These are phyloP conservation scores for Brachionichthys hirsutus DNA, from an alignment of 2,113 vertebrate species.

Conservation along the genomic window DNA sequence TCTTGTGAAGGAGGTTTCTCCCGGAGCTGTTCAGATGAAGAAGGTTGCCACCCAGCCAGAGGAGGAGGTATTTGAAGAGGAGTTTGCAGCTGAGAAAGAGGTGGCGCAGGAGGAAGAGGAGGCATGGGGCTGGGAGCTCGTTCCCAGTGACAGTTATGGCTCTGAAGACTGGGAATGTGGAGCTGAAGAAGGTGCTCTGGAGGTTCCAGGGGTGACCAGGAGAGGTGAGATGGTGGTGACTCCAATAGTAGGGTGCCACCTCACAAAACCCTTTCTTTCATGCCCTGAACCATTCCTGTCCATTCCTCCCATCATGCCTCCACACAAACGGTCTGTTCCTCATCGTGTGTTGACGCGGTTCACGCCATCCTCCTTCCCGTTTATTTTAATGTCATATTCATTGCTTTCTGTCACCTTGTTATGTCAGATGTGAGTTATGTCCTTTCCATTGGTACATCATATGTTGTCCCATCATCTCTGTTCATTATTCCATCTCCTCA, in stretches of 20 bases:
- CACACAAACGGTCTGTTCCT: no score
- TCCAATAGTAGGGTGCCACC: conserved; percentile 59
- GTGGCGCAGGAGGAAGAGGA: conserved; percentile 65
- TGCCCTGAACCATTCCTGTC: conserved; percentile 61
- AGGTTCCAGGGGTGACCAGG: conserved; percentile 81
- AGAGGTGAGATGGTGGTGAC: conserved; percentile 84
- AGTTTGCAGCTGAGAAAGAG: conserved; percentile 40
- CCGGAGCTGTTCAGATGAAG: conserved; percentile 72
- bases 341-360: no score
- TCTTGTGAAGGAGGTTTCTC: conserved; percentile 73
- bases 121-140: conserved; percentile 77
- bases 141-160: conserved; percentile 69
- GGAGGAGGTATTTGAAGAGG: conserved; percentile 77
- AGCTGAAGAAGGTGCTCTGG: conserved; percentile 76
- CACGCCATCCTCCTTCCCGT: no score
- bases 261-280: conserved; percentile 53
- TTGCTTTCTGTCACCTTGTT: no score
- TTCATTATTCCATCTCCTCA: no score
- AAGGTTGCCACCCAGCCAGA: conserved; percentile 76
- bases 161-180: conserved; percentile 76
- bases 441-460: no score
- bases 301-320: no score
- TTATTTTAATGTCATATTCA: no score
- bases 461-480: no score
- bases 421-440: no score